Evolutionary conservation across 2,113 vertebrate genomes (phyloP).

Genomic region (Ginglymostoma cirratum): DNA sequence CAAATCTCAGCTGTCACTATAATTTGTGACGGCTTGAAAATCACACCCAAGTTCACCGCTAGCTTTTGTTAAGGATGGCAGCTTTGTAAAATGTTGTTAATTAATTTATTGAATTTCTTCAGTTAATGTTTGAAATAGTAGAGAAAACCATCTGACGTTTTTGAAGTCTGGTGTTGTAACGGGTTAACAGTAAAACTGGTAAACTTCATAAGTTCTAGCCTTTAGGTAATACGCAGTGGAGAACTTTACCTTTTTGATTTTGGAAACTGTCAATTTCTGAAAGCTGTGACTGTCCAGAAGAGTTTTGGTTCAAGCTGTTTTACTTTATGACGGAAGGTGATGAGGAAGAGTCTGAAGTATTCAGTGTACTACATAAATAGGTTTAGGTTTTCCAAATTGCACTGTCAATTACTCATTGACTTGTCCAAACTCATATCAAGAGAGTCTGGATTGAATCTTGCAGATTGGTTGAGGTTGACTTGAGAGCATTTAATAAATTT

Average conservation of each 20-base stretch:
- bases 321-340: background rate
- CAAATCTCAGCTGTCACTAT: background rate
- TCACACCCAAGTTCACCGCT: background rate
- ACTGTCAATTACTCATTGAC: background rate
- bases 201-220: background rate
- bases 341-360: background rate
- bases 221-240: background rate
- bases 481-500: background rate
- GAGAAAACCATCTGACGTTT: background rate
- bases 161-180: background rate
- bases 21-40: background rate
- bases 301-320: background rate
- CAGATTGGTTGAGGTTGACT: background rate
- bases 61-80: background rate
- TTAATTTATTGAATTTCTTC: background rate
- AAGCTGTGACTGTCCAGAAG: background rate
- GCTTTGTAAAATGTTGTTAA: background rate
- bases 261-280: background rate
- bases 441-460: background rate
- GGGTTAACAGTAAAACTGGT: background rate
- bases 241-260: background rate
- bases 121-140: background rate
- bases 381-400: background rate
- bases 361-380: no score
- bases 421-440: background rate